These are phyloP conservation scores for Notodonta dromedarius DNA, from an alignment of 2,888 invertebrate genomes.

Conservation along the genomic window DNA sequence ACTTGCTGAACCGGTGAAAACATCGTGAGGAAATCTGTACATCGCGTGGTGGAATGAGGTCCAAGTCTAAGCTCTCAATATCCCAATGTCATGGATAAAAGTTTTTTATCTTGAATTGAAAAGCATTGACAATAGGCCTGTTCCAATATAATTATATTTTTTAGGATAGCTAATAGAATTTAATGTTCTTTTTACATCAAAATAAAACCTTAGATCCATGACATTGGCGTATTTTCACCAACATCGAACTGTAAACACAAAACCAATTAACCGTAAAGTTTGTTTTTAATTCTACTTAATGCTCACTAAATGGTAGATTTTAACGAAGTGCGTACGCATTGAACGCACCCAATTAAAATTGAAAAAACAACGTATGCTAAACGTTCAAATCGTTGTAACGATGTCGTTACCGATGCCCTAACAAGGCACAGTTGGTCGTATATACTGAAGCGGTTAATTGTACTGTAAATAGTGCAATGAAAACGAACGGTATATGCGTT, in stretches of 20 bases:
- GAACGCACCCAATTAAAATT: constrained; percentile 64
- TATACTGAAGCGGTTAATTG: constrained; percentile 60
- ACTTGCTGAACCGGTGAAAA: too few species aligned
- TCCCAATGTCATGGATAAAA: too few species aligned
- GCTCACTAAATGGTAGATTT: constrained; percentile 35
- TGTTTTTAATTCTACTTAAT: constrained; percentile 42
- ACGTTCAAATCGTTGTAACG: constrained; percentile 70
- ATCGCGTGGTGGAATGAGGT: too few species aligned
- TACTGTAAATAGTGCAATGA: constrained; percentile 55
- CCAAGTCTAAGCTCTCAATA: too few species aligned
- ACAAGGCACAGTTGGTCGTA: constrained; percentile 62
- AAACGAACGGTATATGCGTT: constrained; percentile 30
- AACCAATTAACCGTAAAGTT: constrained; percentile 36
- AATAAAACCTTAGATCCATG: neutral
- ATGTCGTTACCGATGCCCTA: constrained; percentile 74
- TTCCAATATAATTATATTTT: too few species aligned
- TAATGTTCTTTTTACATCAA: too few species aligned
- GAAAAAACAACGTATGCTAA: constrained; percentile 65
- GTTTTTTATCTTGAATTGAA: too few species aligned
- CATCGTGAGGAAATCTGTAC: too few species aligned
- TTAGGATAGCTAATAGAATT: too few species aligned
- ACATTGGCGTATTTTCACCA: constrained; percentile 26
- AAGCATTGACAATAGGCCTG: too few species aligned
- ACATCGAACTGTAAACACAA: constrained; percentile 23
- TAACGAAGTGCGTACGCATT: constrained; percentile 53